Percentiles rank a stretch among this genome's conserved stretches.
These are phyloP conservation scores for Megathymus violae DNA, from an alignment of 1,140 invertebrate species.

Conservation along the genomic window DNA sequence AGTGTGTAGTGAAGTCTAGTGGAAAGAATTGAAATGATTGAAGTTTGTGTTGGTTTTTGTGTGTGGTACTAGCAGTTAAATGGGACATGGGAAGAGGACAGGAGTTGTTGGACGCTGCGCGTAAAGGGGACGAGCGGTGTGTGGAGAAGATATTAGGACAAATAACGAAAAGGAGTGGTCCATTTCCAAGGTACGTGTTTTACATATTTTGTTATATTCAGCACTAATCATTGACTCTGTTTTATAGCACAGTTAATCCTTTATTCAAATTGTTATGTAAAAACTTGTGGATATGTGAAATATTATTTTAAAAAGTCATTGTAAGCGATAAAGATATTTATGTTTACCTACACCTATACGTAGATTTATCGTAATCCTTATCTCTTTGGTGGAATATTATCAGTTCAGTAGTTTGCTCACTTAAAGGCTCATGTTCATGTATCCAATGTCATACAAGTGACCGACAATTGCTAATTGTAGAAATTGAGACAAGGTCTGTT, in stretches of 20 bases:
- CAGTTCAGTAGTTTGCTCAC: background rate
- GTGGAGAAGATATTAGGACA: slow-evolving; percentile 96
- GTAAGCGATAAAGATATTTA: background rate
- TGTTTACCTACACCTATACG: background rate
- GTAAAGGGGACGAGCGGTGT: slow-evolving; percentile 93
- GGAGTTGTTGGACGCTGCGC: slow-evolving; percentile 96
- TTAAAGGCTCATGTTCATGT: too few relatives aligned
- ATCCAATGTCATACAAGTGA: too few relatives aligned
- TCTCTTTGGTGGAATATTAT: slow-evolving; percentile 2
- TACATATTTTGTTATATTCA: slow-evolving; percentile 52
- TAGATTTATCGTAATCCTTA: background rate
- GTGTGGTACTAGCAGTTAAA: slow-evolving; percentile 82
- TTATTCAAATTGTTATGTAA: background rate
- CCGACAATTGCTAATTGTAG: slow-evolving; percentile 41
- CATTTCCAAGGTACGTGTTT: slow-evolving; percentile 92
- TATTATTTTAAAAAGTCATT: background rate
- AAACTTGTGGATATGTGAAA: background rate
- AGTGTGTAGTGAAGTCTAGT: slow-evolving; percentile 85
- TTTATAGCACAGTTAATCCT: background rate
- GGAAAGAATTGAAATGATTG: slow-evolving; percentile 84
- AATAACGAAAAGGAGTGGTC: slow-evolving; percentile 95
- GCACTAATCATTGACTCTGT: background rate
- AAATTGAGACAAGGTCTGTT: slow-evolving; percentile 35
- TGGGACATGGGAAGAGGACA: slow-evolving; percentile 97
- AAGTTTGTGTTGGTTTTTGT: slow-evolving; percentile 71